Conservation (phyloP, 2,113 vertebrate genomes). For the Tupaia tana region DNA sequence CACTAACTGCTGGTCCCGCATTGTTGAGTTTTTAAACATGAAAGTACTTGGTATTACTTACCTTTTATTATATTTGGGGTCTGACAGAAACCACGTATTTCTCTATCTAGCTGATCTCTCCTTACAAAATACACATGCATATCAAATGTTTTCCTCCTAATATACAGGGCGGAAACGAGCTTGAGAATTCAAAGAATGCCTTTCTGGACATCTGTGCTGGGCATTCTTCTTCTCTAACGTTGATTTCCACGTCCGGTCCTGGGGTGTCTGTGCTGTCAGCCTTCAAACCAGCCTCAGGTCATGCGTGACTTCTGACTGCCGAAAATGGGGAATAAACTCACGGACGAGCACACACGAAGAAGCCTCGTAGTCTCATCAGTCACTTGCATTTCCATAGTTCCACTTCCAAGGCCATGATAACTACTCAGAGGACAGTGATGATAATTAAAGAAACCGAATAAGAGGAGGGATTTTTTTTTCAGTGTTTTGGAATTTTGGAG, state of each 20-base stretch:
- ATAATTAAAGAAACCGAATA: not conserved
- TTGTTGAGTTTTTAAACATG: not conserved
- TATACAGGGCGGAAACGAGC: not conserved
- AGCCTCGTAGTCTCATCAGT: constrained; percentile 18
- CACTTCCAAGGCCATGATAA: constrained; percentile 14
- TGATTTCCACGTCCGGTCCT: not conserved
- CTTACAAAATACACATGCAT: not conserved
- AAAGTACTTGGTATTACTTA: not conserved
- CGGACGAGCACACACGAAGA: constrained; percentile 14
- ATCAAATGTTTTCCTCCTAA: not conserved
- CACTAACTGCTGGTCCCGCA: too few relatives aligned
- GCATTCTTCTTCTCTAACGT: not conserved
- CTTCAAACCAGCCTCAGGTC: constrained; percentile 16
- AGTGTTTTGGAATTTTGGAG: not conserved
- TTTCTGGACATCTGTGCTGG: not conserved
- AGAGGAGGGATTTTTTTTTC: not conserved
- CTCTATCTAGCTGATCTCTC: not conserved
- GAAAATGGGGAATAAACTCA: constrained; percentile 22
- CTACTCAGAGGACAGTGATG: not conserved
- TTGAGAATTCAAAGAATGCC: not conserved
- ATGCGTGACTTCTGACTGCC: not conserved
- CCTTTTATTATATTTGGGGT: not conserved
- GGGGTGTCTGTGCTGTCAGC: not conserved
- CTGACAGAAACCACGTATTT: not conserved
- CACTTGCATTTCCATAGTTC: not conserved